These are phyloP conservation scores for Drosophila demipolita DNA, from an alignment of 2,888 invertebrate genomes.

Conservation along the genomic window DNA sequence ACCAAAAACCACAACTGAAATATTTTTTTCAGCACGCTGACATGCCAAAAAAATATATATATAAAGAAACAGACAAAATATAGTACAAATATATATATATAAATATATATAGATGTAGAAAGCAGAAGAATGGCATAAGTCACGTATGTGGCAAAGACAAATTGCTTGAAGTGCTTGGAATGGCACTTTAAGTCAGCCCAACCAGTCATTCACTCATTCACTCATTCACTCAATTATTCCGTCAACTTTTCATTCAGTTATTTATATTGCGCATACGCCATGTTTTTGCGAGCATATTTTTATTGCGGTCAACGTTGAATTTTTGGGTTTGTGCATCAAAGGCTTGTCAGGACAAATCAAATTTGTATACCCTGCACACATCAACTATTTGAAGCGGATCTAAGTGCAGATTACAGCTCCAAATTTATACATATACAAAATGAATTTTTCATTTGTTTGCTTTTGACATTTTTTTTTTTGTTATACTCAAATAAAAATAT, in stretches of 20 bases:
- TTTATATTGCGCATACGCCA: constrained; percentile 79
- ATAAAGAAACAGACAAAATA: constrained; percentile 4
- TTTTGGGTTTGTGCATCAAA: constrained; percentile 41
- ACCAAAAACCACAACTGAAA: constrained; percentile 40
- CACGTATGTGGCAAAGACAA: constrained; percentile 74
- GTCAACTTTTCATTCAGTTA: constrained; percentile 63
- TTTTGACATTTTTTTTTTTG: neutral
- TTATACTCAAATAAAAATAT: neutral
- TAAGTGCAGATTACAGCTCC: neutral
- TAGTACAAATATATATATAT: constrained; percentile 12
- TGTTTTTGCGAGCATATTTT: constrained; percentile 59
- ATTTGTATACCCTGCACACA: constrained; percentile 20
- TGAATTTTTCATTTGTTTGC: neutral
- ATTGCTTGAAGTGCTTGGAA: constrained; percentile 69
- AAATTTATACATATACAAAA: neutral
- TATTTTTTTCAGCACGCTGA: constrained; percentile 39
- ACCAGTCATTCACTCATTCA: neutral
- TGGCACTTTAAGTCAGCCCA: constrained; percentile 49
- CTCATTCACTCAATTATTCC: constrained; percentile 12
- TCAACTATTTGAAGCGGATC: neutral
- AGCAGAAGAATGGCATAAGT: constrained; percentile 57
- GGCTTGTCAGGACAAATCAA: constrained; percentile 29
- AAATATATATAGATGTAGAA: constrained; percentile 23
- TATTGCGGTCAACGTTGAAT: constrained; percentile 71
- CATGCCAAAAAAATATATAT: constrained; percentile 21